Evolutionary conservation across 2,888 invertebrate genomes (phyloP).

Genomic region (Fragum whitleyi): DNA sequence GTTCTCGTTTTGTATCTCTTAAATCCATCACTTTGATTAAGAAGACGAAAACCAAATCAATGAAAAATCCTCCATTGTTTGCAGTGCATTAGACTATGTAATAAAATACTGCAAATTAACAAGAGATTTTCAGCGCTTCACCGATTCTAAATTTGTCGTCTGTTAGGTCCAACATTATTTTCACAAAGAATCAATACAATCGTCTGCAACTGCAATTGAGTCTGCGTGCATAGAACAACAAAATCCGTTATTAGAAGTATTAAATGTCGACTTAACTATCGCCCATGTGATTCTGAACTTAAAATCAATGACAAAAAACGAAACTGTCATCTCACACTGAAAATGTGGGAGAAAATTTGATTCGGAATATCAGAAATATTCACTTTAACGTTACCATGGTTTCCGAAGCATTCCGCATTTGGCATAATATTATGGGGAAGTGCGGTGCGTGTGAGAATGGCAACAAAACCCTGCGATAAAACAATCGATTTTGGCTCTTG

Average conservation of each 20-base stretch:
- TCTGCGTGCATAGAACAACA: background rate
- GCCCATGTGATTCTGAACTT: background rate
- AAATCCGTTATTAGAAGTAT: background rate
- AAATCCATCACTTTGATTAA: slow-evolving; percentile 8
- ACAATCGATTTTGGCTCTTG: slow-evolving; percentile 16
- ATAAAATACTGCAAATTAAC: background rate
- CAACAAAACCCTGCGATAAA: background rate
- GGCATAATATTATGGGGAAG: slow-evolving; percentile 11
- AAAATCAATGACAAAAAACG: background rate
- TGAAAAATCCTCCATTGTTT: slow-evolving; percentile 13
- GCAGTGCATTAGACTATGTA: background rate
- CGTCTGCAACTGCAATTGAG: slow-evolving; percentile 22
- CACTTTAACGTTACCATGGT: slow-evolving; percentile 17
- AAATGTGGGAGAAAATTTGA: background rate
- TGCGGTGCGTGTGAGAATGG: slow-evolving; percentile 12
- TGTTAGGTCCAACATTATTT: background rate
- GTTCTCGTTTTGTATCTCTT: background rate
- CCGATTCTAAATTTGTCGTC: slow-evolving; percentile 11
- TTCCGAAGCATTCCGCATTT: slow-evolving; percentile 2
- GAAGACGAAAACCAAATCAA: background rate
- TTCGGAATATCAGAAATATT: slow-evolving; percentile 4
- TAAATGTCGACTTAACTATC: background rate
- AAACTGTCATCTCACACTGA: background rate
- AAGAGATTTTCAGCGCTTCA: background rate
- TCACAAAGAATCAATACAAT: slow-evolving; percentile 2